These are phyloP conservation scores for Cecidostiba fungosa DNA, from an alignment of 2,888 invertebrate species.

Conservation along the genomic window DNA sequence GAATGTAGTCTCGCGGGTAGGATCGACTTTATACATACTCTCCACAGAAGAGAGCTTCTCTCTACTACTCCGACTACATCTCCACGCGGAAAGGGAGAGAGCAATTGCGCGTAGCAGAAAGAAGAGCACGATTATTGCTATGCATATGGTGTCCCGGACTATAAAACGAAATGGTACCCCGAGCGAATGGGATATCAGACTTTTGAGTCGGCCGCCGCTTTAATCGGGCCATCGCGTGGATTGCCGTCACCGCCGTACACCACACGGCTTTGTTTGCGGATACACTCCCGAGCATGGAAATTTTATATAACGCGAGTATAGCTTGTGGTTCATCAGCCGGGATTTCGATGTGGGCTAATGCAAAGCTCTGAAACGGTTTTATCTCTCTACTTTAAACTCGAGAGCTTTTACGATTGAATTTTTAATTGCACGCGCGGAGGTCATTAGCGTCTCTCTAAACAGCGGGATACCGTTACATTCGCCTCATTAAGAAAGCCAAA, in stretches of 20 bases:
- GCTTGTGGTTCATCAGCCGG: slow-evolving; percentile 29
- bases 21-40: background rate
- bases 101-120: slow-evolving; percentile 56
- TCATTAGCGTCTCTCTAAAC: background rate
- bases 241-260: slow-evolving; percentile 57
- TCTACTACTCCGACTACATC: background rate
- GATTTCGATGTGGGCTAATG: slow-evolving; percentile 21
- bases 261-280: slow-evolving; percentile 53
- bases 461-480: background rate
- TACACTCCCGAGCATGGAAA: slow-evolving; percentile 8
- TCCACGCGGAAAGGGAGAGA: slow-evolving; percentile 13
- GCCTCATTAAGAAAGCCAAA: slow-evolving; percentile 9
- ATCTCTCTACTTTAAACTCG: background rate
- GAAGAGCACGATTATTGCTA: slow-evolving; percentile 75
- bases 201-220: slow-evolving; percentile 73
- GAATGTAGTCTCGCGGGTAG: slow-evolving; percentile 22
- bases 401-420: background rate
- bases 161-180: slow-evolving; percentile 76
- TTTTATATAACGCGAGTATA: slow-evolving; percentile 23
- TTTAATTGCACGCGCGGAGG: background rate
- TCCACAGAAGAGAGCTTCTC: background rate
- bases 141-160: slow-evolving; percentile 76
- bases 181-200: slow-evolving; percentile 69
- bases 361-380: background rate
- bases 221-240: slow-evolving; percentile 73